A percentile compares a stretch with the other conserved stretches of the same genome.
Evolutionary conservation across 1,140 invertebrate species (phyloP).

Genomic region (Limonius californicus): DNA sequence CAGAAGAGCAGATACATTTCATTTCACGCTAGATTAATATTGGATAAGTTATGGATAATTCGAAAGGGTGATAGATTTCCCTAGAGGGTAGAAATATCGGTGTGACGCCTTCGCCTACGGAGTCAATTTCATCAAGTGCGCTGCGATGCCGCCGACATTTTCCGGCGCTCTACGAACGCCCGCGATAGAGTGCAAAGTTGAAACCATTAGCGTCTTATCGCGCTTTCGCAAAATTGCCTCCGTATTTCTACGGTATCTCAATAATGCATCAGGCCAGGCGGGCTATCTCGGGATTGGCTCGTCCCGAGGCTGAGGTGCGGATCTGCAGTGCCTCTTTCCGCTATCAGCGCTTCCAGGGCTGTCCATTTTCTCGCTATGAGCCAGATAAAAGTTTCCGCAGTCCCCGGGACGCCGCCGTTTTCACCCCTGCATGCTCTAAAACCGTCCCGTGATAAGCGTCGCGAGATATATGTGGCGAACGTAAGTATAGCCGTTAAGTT

Average conservation of each 20-base stretch:
- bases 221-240: constrained; percentile 41
- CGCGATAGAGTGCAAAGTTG: constrained; percentile 40
- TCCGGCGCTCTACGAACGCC: constrained; percentile 10
- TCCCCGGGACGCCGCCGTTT: neutral
- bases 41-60: constrained; percentile 48
- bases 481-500: constrained; percentile 16
- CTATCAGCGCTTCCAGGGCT: constrained; percentile 26
- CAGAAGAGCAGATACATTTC: constrained; percentile 42
- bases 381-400: constrained; percentile 5
- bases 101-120: constrained; percentile 23
- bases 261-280: constrained; percentile 44
- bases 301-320: constrained; percentile 33
- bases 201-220: constrained; percentile 49
- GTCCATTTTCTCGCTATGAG: constrained; percentile 7
- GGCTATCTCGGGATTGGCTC: constrained; percentile 40
- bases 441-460: neutral
- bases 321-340: constrained; percentile 31
- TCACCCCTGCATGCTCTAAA: neutral
- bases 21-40: constrained; percentile 50
- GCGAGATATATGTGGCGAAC: neutral
- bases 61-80: constrained; percentile 49
- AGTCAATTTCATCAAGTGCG: constrained; percentile 21
- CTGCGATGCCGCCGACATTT: constrained; percentile 5
- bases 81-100: constrained; percentile 34
- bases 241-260: constrained; percentile 45